These are phyloP conservation scores for Amphimallon solstitiale DNA, from an alignment of 2,888 invertebrate genomes.

Conservation along the genomic window DNA sequence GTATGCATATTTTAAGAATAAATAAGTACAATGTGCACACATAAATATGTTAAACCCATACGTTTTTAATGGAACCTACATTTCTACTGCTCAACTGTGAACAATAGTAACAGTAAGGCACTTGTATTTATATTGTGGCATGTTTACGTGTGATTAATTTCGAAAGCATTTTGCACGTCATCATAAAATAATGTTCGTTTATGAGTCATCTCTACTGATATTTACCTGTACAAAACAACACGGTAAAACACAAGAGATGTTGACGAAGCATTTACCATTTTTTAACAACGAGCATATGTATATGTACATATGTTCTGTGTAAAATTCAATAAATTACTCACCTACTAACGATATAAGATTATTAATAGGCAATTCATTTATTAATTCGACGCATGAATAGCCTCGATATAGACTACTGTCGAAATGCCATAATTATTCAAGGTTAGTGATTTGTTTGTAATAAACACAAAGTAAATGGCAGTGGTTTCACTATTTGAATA, in stretches of 20 bases:
- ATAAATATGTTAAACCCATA: too few species aligned
- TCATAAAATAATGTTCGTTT: constrained; percentile 7
- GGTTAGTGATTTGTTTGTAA: constrained; percentile 8
- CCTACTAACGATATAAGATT: background rate
- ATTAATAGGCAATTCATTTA: constrained; percentile 4
- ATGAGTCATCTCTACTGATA: constrained; percentile 7
- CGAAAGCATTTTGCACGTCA: constrained; percentile 20
- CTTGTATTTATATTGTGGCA: background rate
- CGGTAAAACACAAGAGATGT: background rate
- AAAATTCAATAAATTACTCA: background rate
- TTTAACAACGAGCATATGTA: background rate
- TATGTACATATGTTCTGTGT: too few species aligned
- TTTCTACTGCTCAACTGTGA: too few species aligned
- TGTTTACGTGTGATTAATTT: constrained; percentile 12
- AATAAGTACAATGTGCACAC: too few species aligned
- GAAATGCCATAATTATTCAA: constrained; percentile 16
- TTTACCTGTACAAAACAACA: constrained; percentile 11
- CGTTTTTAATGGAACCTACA: too few species aligned
- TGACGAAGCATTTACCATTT: background rate
- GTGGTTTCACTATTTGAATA: background rate
- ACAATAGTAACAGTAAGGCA: background rate
- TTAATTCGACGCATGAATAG: background rate
- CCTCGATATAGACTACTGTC: background rate
- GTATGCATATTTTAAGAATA: too few species aligned
- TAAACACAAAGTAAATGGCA: background rate